These are phyloP conservation scores for Poecilia gillii DNA, from an alignment of 2,797 vertebrate genomes.

Conservation along the genomic window DNA sequence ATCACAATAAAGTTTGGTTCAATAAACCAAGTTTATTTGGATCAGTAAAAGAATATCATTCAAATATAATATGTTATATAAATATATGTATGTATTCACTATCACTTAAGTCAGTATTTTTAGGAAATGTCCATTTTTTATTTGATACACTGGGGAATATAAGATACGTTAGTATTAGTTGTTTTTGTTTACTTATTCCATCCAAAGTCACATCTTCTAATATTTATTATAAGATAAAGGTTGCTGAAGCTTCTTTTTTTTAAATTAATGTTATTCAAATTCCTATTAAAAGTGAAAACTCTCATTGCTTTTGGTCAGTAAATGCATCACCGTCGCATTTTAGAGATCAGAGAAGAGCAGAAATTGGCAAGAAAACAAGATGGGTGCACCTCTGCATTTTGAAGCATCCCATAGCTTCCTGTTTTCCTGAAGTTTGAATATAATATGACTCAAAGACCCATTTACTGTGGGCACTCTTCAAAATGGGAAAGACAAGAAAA, in stretches of 20 bases:
- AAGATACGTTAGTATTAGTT: too few relatives aligned
- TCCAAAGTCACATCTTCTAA: not conserved
- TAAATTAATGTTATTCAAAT: too few relatives aligned
- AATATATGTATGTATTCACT: not conserved
- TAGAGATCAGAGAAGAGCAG: not conserved
- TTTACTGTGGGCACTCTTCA: not conserved
- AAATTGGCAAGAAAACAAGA: not conserved
- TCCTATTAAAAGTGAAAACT: not conserved
- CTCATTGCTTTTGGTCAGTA: not conserved
- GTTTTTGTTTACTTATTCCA: too few relatives aligned
- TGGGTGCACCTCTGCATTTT: not conserved
- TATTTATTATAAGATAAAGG: not conserved
- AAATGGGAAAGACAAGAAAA: not conserved
- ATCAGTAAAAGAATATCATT: not conserved
- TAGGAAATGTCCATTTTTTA: not conserved
- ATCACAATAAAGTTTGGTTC: not conserved
- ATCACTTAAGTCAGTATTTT: not conserved
- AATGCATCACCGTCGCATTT: not conserved
- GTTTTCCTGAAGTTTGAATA: not conserved
- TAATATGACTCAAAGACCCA: not conserved
- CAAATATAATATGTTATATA: not conserved
- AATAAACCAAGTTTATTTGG: too few relatives aligned
- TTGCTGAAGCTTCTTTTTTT: not conserved
- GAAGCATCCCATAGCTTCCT: not conserved
- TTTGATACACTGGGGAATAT: not conserved